Evolutionary conservation across 2,113 vertebrate genomes (phyloP).

Genomic region (Nannobrachium achirus): DNA sequence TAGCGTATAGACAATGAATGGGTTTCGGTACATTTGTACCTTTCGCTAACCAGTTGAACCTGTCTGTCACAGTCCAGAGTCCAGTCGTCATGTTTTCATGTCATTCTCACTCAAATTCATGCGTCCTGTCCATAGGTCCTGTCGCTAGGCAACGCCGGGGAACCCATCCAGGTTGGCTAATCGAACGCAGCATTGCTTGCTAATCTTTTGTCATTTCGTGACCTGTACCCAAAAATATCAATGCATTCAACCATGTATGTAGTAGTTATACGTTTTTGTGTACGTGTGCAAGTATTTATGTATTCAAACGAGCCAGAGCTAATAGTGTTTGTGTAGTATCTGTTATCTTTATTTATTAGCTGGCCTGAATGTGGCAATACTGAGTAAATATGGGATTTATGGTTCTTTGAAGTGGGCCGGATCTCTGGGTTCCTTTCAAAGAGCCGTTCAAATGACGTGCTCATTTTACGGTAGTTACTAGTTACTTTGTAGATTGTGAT

Average conservation of each 20-base stretch:
- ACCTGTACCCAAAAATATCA: not conserved
- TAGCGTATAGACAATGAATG: too few species aligned
- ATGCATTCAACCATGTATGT: not conserved
- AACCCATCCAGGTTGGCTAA: constrained; percentile 15
- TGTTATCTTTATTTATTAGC: constrained; percentile 52
- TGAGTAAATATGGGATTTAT: too few species aligned
- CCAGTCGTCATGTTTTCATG: not conserved
- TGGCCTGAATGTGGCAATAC: constrained; percentile 19
- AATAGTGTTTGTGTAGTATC: constrained; percentile 16
- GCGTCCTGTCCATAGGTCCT: not conserved
- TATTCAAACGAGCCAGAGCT: not conserved
- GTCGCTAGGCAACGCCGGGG: constrained; percentile 39
- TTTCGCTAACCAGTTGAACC: too few species aligned
- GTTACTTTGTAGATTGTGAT: too few species aligned
- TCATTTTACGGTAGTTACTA: too few species aligned
- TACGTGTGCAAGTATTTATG: not conserved
- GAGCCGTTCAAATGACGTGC: too few species aligned
- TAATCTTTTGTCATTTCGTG: not conserved
- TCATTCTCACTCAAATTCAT: not conserved
- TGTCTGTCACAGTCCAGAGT: not conserved
- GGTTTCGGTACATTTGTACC: too few species aligned
- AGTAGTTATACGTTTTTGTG: not conserved
- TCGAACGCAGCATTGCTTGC: constrained; percentile 21
- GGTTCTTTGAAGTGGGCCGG: too few species aligned
- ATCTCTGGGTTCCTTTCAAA: too few species aligned